phyloP scores from a whole-genome alignment of 2,888 invertebrate species.

The Galeruca laticollis region DNA sequence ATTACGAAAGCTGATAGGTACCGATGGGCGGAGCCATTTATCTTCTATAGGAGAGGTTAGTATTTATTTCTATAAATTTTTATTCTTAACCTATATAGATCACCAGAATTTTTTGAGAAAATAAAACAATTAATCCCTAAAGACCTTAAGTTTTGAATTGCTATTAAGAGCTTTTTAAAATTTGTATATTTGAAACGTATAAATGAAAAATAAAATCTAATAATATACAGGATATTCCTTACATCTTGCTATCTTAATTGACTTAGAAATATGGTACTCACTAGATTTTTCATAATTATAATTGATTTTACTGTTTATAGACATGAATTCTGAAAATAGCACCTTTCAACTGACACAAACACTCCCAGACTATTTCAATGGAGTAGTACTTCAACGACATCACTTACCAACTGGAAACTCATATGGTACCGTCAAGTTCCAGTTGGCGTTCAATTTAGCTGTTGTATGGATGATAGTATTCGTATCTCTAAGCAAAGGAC shows the following conservation, averaged over 20 bases:
- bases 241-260: too few species aligned
- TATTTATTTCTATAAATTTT: constrained; percentile 39
- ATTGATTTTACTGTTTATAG: constrained; percentile 50
- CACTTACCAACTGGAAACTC: constrained; percentile 62
- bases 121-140: too few species aligned
- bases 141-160: too few species aligned
- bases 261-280: too few species aligned
- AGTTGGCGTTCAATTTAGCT: constrained; percentile 90
- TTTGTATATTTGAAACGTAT: too few species aligned
- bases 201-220: too few species aligned
- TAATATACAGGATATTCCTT: too few species aligned
- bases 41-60: constrained; percentile 76
- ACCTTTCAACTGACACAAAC: constrained; percentile 77
- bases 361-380: constrained; percentile 87
- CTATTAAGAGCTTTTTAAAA: too few species aligned
- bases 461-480: constrained; percentile 93
- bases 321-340: constrained; percentile 59
- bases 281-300: not conserved
- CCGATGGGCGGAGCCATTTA: constrained; percentile 83
- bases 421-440: constrained; percentile 81
- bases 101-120: too few species aligned
- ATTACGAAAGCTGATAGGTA: constrained; percentile 83
- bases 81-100: constrained; percentile 7
- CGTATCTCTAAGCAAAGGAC: constrained; percentile 87
- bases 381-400: constrained; percentile 81